Conservation (phyloP, 2,888 invertebrate species). For the Belgica antarctica region DNA sequence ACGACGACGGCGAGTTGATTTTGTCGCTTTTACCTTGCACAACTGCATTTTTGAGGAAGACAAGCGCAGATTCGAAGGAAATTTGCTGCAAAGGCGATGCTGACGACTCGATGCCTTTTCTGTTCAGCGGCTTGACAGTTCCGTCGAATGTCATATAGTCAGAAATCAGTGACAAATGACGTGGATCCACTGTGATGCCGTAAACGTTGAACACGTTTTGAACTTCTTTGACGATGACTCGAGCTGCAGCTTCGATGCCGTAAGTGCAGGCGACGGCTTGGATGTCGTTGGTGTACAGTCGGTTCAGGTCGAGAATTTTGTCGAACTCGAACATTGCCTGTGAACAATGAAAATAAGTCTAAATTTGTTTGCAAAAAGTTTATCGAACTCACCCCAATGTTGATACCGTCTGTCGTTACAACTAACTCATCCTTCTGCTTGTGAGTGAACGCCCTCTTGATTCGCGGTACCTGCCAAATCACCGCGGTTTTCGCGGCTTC, state of each 20-base stretch:
- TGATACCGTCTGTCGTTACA: slow-evolving; percentile 93
- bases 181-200: slow-evolving; percentile 90
- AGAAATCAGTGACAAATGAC: slow-evolving; percentile 88
- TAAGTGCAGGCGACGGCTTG: slow-evolving; percentile 86
- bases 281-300: slow-evolving; percentile 89
- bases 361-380: neutral
- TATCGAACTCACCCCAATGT: slow-evolving; percentile 64
- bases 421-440: slow-evolving; percentile 63
- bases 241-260: slow-evolving; percentile 94
- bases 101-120: slow-evolving; percentile 86
- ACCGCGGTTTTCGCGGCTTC: slow-evolving; percentile 70
- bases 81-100: slow-evolving; percentile 95
- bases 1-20: slow-evolving; percentile 79
- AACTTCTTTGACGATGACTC: slow-evolving; percentile 89
- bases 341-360: slow-evolving; percentile 45
- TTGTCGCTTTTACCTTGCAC: slow-evolving; percentile 68
- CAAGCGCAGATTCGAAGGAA: slow-evolving; percentile 92
- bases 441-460: slow-evolving; percentile 81
- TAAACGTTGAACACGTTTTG: slow-evolving; percentile 96
- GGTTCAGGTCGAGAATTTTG: slow-evolving; percentile 73
- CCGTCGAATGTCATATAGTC: slow-evolving; percentile 99
- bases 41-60: slow-evolving; percentile 76
- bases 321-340: slow-evolving; percentile 84
- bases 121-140: slow-evolving; percentile 81
- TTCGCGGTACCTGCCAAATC: slow-evolving; percentile 74